Evolutionary conservation across 2,113 vertebrate genomes (phyloP).

Genomic region (Varanus salvator): DNA sequence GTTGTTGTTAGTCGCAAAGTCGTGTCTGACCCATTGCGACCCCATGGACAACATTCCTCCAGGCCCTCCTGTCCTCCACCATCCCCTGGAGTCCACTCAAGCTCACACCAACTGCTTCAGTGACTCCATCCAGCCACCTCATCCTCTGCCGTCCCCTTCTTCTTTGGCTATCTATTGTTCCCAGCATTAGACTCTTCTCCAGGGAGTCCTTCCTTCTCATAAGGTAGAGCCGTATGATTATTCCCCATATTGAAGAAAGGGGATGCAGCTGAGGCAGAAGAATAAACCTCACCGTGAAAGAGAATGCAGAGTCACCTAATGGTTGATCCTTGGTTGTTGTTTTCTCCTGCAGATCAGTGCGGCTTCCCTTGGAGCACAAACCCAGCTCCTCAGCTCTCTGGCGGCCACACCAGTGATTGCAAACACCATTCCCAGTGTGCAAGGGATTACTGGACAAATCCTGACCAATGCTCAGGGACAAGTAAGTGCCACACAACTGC

Average conservation of each 20-base stretch:
- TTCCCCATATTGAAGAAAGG: background rate
- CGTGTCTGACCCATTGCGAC: too few relatives aligned
- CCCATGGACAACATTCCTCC: too few relatives aligned
- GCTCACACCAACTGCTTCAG: too few relatives aligned
- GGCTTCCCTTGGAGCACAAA: constrained; percentile 88
- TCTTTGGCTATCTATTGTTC: too few relatives aligned
- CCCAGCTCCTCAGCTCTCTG: constrained; percentile 92
- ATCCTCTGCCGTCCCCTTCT: too few relatives aligned
- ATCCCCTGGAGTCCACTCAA: too few relatives aligned
- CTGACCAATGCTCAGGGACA: constrained; percentile 95
- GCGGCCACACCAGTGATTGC: constrained; percentile 89
- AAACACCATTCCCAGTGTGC: constrained; percentile 86
- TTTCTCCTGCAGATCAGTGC: constrained; percentile 83
- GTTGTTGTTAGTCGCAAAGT: too few relatives aligned
- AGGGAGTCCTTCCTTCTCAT: too few relatives aligned
- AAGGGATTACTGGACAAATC: constrained; percentile 91
- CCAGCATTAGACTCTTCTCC: too few relatives aligned
- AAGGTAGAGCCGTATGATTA: background rate
- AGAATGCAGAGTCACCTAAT: background rate
- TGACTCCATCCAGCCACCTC: too few relatives aligned
- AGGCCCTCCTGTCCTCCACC: too few relatives aligned
- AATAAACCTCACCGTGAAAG: background rate
- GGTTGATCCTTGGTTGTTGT: background rate
- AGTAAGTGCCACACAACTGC: constrained; percentile 75
- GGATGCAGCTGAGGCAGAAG: background rate